phyloP scores from a whole-genome alignment of 2,888 invertebrate species.

The Bhutanitis thaidina region DNA sequence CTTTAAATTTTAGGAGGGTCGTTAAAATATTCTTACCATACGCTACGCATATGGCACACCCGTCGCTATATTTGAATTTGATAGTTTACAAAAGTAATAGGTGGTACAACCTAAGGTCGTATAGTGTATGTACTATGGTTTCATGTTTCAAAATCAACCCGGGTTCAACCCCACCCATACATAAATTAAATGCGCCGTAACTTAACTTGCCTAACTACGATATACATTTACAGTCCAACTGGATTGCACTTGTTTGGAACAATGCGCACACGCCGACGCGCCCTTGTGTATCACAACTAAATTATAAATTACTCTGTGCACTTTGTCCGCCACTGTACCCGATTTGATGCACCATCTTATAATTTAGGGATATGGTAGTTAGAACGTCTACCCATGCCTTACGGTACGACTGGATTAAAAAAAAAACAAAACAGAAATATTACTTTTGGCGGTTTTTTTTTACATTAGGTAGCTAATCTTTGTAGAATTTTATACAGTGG shows the following conservation, averaged over 20 bases:
- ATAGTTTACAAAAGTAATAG: background rate
- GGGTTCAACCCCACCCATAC: constrained; percentile 37
- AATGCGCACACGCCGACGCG: constrained; percentile 45
- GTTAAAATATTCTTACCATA: too few species aligned
- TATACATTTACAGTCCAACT: constrained; percentile 63
- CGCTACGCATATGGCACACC: too few species aligned
- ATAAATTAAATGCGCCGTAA: constrained; percentile 74
- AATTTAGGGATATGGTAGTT: constrained; percentile 65
- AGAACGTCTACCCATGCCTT: constrained; percentile 45
- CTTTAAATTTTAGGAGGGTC: background rate
- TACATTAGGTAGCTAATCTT: background rate
- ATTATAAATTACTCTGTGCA: constrained; percentile 58
- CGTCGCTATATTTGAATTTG: too few species aligned
- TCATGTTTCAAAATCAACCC: constrained; percentile 43
- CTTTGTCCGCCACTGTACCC: constrained; percentile 48
- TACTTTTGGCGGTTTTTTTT: background rate
- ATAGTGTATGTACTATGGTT: constrained; percentile 1
- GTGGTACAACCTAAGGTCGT: background rate
- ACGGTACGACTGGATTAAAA: constrained; percentile 5
- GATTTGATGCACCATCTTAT: constrained; percentile 56
- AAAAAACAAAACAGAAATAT: constrained; percentile 2
- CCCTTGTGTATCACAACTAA: constrained; percentile 70
- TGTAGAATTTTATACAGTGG: background rate
- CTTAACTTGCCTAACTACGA: constrained; percentile 73
- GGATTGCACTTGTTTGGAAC: constrained; percentile 67